phyloP scores from a whole-genome alignment of 2,888 invertebrate genomes.

The Amphimallon solstitiale region DNA sequence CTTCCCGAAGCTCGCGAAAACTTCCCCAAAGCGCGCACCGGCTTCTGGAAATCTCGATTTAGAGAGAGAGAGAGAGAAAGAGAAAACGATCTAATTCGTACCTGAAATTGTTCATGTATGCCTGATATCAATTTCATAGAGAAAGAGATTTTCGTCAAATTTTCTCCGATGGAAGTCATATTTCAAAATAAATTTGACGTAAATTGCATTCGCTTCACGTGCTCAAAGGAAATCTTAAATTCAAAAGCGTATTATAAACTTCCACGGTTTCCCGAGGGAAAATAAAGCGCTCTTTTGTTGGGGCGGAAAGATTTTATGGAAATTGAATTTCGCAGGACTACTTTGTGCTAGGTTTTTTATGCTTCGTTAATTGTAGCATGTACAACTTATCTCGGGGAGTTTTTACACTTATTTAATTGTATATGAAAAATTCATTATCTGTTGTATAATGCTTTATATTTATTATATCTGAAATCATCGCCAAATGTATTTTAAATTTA shows the following conservation, averaged over 20 bases:
- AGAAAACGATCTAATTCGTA: not conserved
- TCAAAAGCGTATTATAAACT: conserved; percentile 23
- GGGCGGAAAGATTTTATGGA: not conserved
- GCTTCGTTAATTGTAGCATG: too few species aligned
- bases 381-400: too few species aligned
- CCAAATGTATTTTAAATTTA: too few species aligned
- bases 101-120: conserved; percentile 1
- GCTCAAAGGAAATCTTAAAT: conserved; percentile 16
- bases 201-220: conserved; percentile 32
- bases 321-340: not conserved
- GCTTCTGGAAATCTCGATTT: not conserved
- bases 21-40: conserved; percentile 15
- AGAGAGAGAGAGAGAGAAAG: too few species aligned
- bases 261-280: not conserved
- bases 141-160: conserved; percentile 36
- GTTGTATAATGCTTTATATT: too few species aligned
- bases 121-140: conserved; percentile 30
- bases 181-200: conserved; percentile 40
- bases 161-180: conserved; percentile 33
- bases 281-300: too few species aligned
- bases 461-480: too few species aligned
- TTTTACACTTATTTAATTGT: too few species aligned
- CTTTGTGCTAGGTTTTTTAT: too few species aligned
- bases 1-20: conserved; percentile 18
- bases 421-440: too few species aligned